Base-by-base conservation (phyloP, 2,888 invertebrate species). In the Rhingia campestris region DNA sequence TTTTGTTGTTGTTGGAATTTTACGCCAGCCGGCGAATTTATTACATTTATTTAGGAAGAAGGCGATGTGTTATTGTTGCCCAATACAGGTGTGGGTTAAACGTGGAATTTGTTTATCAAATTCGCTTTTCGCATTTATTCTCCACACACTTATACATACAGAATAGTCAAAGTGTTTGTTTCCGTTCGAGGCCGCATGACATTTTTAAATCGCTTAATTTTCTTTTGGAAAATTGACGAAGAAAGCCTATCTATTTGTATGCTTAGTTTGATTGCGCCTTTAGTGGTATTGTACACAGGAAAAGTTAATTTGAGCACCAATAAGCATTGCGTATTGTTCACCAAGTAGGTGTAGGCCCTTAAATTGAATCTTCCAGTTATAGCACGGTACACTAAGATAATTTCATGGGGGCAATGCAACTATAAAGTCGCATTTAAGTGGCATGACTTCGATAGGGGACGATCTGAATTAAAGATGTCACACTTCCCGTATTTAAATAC, bases 181-280 rank as follows among this genome's bases (percentile, higher is more conserved):
- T 73, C 80, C 80, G 73, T 56, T 47, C 30, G 12, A 9, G 5
- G 12, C 12, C 43, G 72, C 10, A 22, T 49, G 35, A 30, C 6
- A 41, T 54, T 41, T 63, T 58, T 75, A 69, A 81, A 81, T 81
- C 63, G 58, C 63, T 75, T 81, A 64, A 70, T 70, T 70, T 81
- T 81, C 63, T 45, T 22, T 54, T 75, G 22, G 51, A 73, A 79
- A 79, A 72, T 72, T 47, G 56, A 74, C 56, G 74, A 81, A 56
- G 10, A 58, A 22, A 56, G 37, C 9, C 4, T 22, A 47, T 6
- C 12, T 35, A 53, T 32, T 22, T 22, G 22, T 22, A 22, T 39
- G n/a, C n/a, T 39, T 30, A 47, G 49, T 64, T 39, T 4, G 32
- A 32, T 73, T n/a, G n/a, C 41, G 58, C 9, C 63, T 63, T 56